A percentile compares a stretch with the other conserved stretches of the same genome.
Conservation (phyloP, 2,113 vertebrate species). For the Rhea americana region DNA sequence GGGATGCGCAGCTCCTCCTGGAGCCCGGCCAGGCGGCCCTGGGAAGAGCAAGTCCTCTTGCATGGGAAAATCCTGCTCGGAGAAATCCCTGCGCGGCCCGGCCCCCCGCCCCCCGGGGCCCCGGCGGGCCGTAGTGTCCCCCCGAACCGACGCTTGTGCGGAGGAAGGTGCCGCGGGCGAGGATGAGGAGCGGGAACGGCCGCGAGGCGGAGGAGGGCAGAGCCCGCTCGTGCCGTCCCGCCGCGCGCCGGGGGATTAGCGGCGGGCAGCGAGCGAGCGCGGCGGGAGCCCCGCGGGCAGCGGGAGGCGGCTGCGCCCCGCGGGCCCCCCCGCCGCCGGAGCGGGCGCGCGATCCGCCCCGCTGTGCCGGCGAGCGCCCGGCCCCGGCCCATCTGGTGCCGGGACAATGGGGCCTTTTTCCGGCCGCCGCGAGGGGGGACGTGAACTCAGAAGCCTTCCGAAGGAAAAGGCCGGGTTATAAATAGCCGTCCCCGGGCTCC, state of each 20-base stretch:
- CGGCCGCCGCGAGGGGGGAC: not conserved
- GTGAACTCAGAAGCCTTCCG: conserved; percentile 57
- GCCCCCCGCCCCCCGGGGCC: conserved; percentile 10
- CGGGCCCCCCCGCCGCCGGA: not conserved
- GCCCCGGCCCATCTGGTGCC: not conserved
- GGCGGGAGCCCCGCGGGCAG: fast-evolving
- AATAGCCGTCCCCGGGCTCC: not conserved
- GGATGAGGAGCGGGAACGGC: too few species aligned
- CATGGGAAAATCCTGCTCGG: conserved; percentile 53
- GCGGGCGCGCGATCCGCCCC: not conserved
- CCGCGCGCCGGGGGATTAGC: fast-evolving
- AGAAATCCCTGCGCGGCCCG: not conserved
- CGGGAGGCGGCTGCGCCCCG: not conserved
- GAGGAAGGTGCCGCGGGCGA: too few species aligned
- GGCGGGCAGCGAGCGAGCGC: not conserved
- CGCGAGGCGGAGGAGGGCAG: too few species aligned
- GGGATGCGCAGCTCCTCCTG: conserved; percentile 26
- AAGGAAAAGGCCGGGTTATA: conserved; percentile 35
- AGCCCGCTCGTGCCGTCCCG: not conserved
- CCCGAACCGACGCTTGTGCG: not conserved
- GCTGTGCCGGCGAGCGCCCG: conserved; percentile 47
- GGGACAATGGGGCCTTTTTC: conserved; percentile 74
- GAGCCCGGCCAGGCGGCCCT: conserved; percentile 33
- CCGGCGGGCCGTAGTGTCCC: not conserved
- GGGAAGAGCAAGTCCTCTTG: conserved; percentile 54